These are phyloP conservation scores for Tyto alba DNA, from an alignment of 2,113 vertebrate species.

Conservation along the genomic window DNA sequence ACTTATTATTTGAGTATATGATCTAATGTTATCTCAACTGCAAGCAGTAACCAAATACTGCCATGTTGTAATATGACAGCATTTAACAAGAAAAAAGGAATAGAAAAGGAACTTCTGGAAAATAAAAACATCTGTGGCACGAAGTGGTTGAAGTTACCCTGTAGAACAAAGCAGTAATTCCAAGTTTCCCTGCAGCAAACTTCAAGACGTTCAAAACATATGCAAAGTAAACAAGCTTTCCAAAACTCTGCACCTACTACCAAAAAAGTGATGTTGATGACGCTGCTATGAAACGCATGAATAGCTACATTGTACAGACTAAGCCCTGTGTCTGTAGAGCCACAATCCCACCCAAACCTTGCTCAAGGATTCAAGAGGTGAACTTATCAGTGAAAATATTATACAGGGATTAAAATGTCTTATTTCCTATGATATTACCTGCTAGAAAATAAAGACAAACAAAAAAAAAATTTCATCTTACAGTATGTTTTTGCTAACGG, in stretches of 20 bases:
- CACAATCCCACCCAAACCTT: neutral
- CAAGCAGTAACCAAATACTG: neutral
- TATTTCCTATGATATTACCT: neutral
- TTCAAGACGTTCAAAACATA: neutral
- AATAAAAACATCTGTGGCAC: neutral
- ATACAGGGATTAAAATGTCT: neutral
- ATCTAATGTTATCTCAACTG: neutral
- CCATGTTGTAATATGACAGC: neutral
- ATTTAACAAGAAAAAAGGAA: neutral
- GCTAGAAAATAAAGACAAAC: neutral
- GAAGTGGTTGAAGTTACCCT: neutral
- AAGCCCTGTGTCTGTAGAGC: neutral
- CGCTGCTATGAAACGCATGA: neutral
- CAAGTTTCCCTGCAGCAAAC: neutral
- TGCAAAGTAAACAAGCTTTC: neutral
- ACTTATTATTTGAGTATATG: rapidly evolving
- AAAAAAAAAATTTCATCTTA: neutral
- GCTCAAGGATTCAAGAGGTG: neutral
- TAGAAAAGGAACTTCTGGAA: neutral
- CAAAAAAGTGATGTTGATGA: neutral
- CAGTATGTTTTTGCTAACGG: neutral
- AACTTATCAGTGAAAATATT: neutral
- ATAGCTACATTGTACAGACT: neutral
- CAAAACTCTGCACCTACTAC: neutral
- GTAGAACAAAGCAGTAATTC: neutral